Evolutionary conservation across 2,797 vertebrate genomes (phyloP), one percentile per base, ranked within the genome.

Genomic region (Halcyon leucocephala): DNA sequence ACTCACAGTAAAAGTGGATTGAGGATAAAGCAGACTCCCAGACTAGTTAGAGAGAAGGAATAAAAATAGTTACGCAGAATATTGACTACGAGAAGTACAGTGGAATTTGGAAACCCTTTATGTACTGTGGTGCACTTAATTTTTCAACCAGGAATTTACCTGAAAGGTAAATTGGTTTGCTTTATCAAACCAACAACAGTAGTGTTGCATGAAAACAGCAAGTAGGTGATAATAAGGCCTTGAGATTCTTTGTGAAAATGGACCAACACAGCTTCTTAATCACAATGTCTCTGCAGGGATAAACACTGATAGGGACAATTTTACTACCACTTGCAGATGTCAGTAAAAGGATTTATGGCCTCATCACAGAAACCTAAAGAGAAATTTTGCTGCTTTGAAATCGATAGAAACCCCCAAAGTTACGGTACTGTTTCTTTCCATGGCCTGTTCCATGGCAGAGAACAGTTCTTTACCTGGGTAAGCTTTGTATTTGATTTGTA

Each of bases 51-150:
- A 58, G 35, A 77, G 49, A 81, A 78, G 28, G 42, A 51, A 33
- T 93, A 81, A 94, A 93, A 96, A 83, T 93, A 96, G 79, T 13
- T 78, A 44, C 54, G 37, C 7, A 31, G 33, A 91, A 69, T 67
- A 26, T 2, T 86, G 37, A 49, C 87, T 54, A 80, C 33, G 1
- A 12, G 31, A 79, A 87, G 9, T 73, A 76, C 55, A 49, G 51
- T 89, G 62, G 20, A n/a, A 54, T 81, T 46, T 85, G 21, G 52
- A 87, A 73, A 52, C 18, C 2, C 6, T 85, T 84, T 70, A 41
- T 46, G 3, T 80, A 51, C 39, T 14, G 0, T 81, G 55, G 19
- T 89, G 39, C 16, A 42, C 69, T 90, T 90, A 65, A 37, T 67
- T 91, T 86, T 95, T 83, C 57, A 91, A 26, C 29, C 15, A 91